A percentile compares a stretch with the other conserved stretches of the same genome.
These are phyloP conservation scores for Tautogolabrus adspersus DNA, from an alignment of 2,113 vertebrate genomes.

Conservation along the genomic window DNA sequence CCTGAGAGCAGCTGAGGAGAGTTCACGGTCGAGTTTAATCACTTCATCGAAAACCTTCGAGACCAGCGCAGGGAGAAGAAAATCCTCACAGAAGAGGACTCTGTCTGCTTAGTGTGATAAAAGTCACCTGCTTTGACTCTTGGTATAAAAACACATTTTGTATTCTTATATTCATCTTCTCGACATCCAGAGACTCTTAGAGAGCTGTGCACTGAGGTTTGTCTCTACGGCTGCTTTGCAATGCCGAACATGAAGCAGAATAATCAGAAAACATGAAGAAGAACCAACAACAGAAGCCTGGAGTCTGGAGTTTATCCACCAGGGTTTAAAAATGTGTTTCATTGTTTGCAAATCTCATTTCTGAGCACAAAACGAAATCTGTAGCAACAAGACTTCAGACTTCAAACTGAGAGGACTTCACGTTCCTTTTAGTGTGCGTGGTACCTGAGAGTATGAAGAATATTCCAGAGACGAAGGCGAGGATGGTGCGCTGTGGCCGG, in stretches of 20 bases:
- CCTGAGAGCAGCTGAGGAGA: slow-evolving; percentile 13
- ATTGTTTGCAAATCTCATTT: slow-evolving; percentile 5
- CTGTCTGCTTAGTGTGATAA: background rate
- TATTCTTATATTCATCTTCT: background rate
- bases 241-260: background rate
- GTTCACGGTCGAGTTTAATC: slow-evolving; percentile 26
- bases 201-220: slow-evolving; percentile 15
- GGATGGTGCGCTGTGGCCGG: slow-evolving; percentile 90
- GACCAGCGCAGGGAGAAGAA: background rate
- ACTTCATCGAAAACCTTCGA: slow-evolving; percentile 25
- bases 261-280: slow-evolving; percentile 39
- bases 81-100: background rate
- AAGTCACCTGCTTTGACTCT: slow-evolving; percentile 5
- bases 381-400: background rate
- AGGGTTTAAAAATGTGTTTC: slow-evolving; percentile 10
- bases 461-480: slow-evolving; percentile 92
- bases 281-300: slow-evolving; percentile 17
- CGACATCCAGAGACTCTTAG: too few species aligned
- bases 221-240: slow-evolving; percentile 26
- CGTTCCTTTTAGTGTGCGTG: too few species aligned
- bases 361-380: background rate
- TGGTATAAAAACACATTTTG: slow-evolving; percentile 1
- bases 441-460: slow-evolving; percentile 94
- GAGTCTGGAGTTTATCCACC: background rate
- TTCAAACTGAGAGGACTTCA: too few species aligned